Conservation (phyloP, 2,797 vertebrate species). For the Chloroceryle amazona region DNA sequence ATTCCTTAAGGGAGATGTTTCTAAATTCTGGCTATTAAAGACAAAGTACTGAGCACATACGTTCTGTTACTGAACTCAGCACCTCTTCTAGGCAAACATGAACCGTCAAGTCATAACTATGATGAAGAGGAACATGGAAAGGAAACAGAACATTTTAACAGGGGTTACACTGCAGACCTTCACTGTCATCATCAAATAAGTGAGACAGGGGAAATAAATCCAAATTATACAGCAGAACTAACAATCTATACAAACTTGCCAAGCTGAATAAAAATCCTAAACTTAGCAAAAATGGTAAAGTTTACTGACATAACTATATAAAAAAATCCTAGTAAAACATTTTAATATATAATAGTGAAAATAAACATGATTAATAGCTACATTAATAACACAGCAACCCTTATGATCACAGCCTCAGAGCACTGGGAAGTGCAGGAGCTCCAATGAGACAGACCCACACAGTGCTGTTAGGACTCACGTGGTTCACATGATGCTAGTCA, state of each 20-base stretch:
- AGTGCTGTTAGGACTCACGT: not conserved
- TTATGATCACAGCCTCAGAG: not conserved
- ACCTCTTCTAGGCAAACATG: not conserved
- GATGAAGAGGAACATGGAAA: not conserved
- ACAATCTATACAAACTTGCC: not conserved
- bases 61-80: not conserved
- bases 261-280: not conserved
- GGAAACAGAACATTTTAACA: not conserved
- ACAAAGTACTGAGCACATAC: not conserved
- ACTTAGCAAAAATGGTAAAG: not conserved
- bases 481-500: accelerated
- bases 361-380: not conserved
- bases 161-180: not conserved
- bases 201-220: not conserved
- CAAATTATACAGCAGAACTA: not conserved
- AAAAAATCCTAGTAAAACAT: not conserved
- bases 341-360: not conserved
- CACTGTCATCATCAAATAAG: not conserved
- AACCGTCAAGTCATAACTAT: not conserved
- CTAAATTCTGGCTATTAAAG: not conserved
- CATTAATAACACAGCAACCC: not conserved
- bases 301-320: not conserved
- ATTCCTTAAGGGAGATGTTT: not conserved
- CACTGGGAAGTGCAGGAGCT: not conserved
- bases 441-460: not conserved